These are phyloP conservation scores for Drosophila virilis DNA, from an alignment of 1,140 invertebrate genomes.

Conservation along the genomic window DNA sequence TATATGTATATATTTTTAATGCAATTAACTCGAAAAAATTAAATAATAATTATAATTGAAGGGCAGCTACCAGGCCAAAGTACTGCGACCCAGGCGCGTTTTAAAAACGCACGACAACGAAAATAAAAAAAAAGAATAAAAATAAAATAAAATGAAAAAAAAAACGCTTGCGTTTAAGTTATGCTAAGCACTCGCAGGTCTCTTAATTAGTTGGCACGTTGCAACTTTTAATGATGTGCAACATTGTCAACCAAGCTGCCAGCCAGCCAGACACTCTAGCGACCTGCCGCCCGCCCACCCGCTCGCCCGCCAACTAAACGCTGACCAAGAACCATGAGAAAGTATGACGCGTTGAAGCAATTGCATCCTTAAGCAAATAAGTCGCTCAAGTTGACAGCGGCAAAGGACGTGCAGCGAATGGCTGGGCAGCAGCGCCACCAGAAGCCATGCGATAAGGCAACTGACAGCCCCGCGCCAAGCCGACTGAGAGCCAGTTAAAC, in stretches of 20 bases:
- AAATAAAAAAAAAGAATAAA: background rate
- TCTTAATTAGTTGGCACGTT: slow-evolving; percentile 43
- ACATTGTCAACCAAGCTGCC: slow-evolving; percentile 31
- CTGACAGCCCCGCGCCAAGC: slow-evolving; percentile 6
- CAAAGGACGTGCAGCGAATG: slow-evolving; percentile 22
- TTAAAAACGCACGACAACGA: background rate
- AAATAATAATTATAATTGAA: background rate
- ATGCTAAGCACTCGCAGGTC: slow-evolving; percentile 12
- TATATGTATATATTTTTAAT: slow-evolving; percentile 58
- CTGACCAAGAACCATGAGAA: slow-evolving; percentile 43
- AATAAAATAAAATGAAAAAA: slow-evolving; percentile 1
- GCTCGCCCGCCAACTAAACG: slow-evolving; percentile 19
- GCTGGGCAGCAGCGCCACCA: slow-evolving; percentile 4
- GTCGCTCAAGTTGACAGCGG: slow-evolving; percentile 50
- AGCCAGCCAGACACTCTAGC: background rate
- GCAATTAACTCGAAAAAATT: slow-evolving; percentile 53
- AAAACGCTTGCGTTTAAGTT: background rate
- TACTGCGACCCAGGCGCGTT: background rate
- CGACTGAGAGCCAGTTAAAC: slow-evolving; percentile 6
- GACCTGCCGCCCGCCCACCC: background rate
- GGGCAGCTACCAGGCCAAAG: background rate
- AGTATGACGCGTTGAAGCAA: slow-evolving; percentile 27
- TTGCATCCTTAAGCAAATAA: slow-evolving; percentile 58
- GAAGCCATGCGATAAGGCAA: slow-evolving; percentile 16
- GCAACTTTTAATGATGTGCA: slow-evolving; percentile 47